Percentiles rank a stretch among this genome's conserved stretches.
phyloP scores from a whole-genome alignment of 2,797 vertebrate genomes.

The Notamacropus eugenii region DNA sequence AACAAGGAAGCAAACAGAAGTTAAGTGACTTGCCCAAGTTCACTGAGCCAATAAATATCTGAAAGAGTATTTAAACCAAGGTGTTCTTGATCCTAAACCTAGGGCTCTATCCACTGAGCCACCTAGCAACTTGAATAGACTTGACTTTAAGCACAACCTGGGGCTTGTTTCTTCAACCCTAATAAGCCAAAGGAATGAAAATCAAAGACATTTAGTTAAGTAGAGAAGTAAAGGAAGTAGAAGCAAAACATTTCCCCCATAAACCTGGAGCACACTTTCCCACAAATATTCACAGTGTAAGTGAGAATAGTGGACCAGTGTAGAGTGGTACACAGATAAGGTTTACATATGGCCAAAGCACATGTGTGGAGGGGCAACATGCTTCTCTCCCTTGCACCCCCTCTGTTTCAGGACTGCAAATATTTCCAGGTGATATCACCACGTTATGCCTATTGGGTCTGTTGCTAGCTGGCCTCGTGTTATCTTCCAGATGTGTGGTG shows the following conservation, averaged over 20 bases:
- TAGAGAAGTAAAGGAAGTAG: neutral
- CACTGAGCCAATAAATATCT: neutral
- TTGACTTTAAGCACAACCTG: too few species aligned
- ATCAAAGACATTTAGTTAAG: neutral
- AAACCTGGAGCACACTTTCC: neutral
- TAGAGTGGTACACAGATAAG: neutral
- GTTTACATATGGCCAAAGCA: neutral
- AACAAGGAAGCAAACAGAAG: neutral
- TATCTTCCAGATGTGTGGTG: neutral
- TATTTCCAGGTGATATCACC: neutral
- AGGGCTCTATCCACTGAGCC: neutral
- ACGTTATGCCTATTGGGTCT: neutral
- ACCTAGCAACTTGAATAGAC: neutral
- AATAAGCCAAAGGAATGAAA: neutral
- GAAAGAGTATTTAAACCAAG: neutral
- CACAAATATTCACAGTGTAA: neutral
- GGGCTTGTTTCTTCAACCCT: too few species aligned
- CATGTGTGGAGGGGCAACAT: neutral
- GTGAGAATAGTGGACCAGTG: neutral
- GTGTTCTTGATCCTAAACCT: neutral
- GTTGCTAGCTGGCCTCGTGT: neutral
- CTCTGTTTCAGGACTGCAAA: neutral
- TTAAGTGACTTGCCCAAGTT: neutral
- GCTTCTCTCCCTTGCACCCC: neutral
- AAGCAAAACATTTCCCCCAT: neutral